Base-by-base conservation (phyloP, 2,888 invertebrate species). In the Anagyrus pseudococci region DNA sequence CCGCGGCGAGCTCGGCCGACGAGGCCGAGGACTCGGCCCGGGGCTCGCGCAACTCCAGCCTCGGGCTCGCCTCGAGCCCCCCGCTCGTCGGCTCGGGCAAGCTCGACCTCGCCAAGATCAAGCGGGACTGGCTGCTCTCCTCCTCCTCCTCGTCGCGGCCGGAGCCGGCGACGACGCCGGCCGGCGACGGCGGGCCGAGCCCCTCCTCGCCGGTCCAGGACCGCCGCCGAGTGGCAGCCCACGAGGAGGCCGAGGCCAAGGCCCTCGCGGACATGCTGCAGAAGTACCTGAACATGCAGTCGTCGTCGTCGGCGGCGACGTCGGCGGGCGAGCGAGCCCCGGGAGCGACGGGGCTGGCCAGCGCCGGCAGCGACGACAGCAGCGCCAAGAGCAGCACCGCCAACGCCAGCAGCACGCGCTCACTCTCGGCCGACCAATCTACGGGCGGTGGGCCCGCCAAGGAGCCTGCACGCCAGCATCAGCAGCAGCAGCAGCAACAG, bases 21-120 rank as follows among this genome's bases (percentile, higher is more conserved):
- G 89, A 89, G 69, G 88, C 88, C 2, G 86, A 84, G 67, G 85
- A 85, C 49, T 70, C 72, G 0, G 15, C n/a, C n/a, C 70, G 73
- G 26, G 71, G 70, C 3, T 69, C 71, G 2, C 66, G 66, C 44
- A 62, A 62, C 1, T 70, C 69, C 70, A 82, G 48, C 71, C 78
- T 56, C 77, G 70, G 54, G 71, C 77, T 69, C 83, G 85, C 68
- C 6, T 65, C 69, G 13, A 47, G 29, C 2, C 52, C 62, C 2
- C n/a, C 20, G 22, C 17, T 40, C 2, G n/a, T n/a, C n/a, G n/a
- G n/a, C n/a, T n/a, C n/a, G 4, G 89, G 89, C 6, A 84, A 88
- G 70, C 88, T 89, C 69, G 89, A 90, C 72, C 82, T 90, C 49
- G 87, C 88, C 29, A 88, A 88, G 76, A 84, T 89, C 67, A 86